Conservation (phyloP, 2,888 invertebrate species). For the Bhutanitis thaidina region DNA sequence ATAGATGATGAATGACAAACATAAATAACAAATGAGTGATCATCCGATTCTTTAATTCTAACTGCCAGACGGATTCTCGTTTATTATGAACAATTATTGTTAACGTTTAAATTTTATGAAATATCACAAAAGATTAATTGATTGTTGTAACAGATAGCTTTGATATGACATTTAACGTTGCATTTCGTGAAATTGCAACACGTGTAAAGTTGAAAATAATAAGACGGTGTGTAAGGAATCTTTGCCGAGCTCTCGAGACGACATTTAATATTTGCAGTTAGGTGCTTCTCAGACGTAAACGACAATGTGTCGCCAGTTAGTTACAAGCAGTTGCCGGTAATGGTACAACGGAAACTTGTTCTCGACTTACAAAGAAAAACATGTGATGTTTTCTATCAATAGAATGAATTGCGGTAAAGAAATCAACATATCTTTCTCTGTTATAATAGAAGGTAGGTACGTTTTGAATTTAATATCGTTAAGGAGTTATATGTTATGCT, state of each 20-base stretch:
- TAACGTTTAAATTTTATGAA: too few relatives aligned
- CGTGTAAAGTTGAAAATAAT: constrained; percentile 6
- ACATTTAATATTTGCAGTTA: constrained; percentile 55
- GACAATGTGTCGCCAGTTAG: constrained; percentile 16
- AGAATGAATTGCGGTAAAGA: neutral
- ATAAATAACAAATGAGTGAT: too few relatives aligned
- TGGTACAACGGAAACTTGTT: constrained; percentile 15
- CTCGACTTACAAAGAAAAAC: constrained; percentile 11
- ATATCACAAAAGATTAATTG: too few relatives aligned
- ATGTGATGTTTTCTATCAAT: constrained; percentile 5
- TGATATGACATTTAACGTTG: neutral
- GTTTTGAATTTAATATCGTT: too few relatives aligned
- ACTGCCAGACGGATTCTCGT: too few relatives aligned
- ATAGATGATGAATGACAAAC: too few relatives aligned
- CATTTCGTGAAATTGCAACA: neutral
- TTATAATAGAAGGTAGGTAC: too few relatives aligned
- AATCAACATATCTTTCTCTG: neutral
- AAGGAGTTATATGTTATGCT: too few relatives aligned
- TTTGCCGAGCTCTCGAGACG: constrained; percentile 52
- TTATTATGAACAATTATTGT: too few relatives aligned
- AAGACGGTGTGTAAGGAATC: constrained; percentile 31
- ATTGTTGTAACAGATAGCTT: too few relatives aligned
- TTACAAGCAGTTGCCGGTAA: constrained; percentile 15
- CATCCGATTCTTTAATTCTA: too few relatives aligned
- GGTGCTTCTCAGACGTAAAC: constrained; percentile 21